Base-by-base conservation (phyloP, 2,888 invertebrate species). In the Gerosis bhagava region DNA sequence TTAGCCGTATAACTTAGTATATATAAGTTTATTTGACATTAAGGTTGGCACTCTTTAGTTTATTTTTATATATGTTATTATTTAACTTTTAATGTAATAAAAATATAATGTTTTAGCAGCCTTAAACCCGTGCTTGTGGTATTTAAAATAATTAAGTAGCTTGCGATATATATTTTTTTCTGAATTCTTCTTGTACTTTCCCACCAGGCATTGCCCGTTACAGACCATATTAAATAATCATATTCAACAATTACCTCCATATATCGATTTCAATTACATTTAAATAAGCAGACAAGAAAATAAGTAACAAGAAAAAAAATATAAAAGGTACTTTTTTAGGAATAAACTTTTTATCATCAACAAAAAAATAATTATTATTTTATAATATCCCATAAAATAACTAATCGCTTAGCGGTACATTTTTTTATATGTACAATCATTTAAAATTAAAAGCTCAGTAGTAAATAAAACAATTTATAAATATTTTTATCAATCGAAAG, bases 261-360 rank as follows among this genome's bases (percentile, higher is more conserved):
- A 46, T 45, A 36, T 19, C 39, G 32, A 19, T 44, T 36, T 44
- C 36, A 36, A 19, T 3, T 32, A 19, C 28, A 46, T 39, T 46
- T 39, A 46, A 36, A 46, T 25, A 39, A 46, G 25, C 25, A 57
- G 68, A 69, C 67, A 70, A 67, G 69, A 71, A 31, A 65, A 36
- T 65, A 75, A 77, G 74, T 77, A 79, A 77, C 73, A 74, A 65
- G n/a, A 46, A 65, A 41, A 67, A 67, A 67, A 16, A 22, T 62
- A 62, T 70, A 74, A 72, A 79, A 84, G 83, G 83, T 84, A 84
- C 83, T 66, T 77, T 73, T 73, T 84, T n/a, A 88, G 87, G 87
- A 88, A 87, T 87, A 83, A 79, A 80, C 67, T 65, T 76, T 83
- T 78, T 73, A 82, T 79, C 80, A 59, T 77, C 77, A 83, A 83